A percentile compares a stretch with the other conserved stretches of the same genome.
phyloP scores from a whole-genome alignment of 2,113 vertebrate genomes.

The Cyrtonyx montezumae region DNA sequence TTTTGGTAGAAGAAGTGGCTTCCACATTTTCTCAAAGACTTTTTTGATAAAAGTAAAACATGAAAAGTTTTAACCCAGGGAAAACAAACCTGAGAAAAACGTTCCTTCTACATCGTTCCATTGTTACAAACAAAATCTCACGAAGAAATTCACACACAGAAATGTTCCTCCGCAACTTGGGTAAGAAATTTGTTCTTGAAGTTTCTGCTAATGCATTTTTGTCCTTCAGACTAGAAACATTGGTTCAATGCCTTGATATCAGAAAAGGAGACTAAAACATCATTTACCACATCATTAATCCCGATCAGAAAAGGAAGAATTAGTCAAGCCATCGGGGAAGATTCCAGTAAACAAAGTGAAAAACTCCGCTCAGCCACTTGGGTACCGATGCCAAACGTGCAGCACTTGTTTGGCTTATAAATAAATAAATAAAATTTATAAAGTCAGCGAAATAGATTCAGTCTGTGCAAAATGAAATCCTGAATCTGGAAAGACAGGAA shows the following conservation, averaged over 20 bases:
- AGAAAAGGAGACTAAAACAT: neutral
- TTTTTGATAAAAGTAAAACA: neutral
- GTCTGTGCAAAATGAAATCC: neutral
- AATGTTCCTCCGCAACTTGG: neutral
- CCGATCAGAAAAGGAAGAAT: conserved; percentile 37
- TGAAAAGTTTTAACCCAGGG: neutral
- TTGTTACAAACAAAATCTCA: neutral
- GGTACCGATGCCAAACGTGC: neutral
- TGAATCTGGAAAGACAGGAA: neutral
- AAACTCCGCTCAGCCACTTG: conserved; percentile 4
- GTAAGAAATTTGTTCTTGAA: neutral
- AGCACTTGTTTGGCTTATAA: conserved; percentile 14
- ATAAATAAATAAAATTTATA: neutral
- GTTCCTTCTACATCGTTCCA: neutral
- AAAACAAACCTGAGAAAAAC: neutral
- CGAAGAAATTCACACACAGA: neutral
- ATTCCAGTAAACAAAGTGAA: conserved; percentile 31
- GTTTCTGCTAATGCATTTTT: neutral
- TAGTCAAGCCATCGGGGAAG: conserved; percentile 3
- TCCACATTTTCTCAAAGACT: neutral
- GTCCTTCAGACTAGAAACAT: conserved; percentile 13
- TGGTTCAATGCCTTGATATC: neutral
- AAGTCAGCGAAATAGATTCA: conserved; percentile 7
- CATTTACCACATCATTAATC: conserved; percentile 56
- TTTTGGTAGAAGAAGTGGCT: neutral